These are phyloP conservation scores for Halcyon senegalensis DNA, from an alignment of 2,113 vertebrate genomes.

Conservation along the genomic window DNA sequence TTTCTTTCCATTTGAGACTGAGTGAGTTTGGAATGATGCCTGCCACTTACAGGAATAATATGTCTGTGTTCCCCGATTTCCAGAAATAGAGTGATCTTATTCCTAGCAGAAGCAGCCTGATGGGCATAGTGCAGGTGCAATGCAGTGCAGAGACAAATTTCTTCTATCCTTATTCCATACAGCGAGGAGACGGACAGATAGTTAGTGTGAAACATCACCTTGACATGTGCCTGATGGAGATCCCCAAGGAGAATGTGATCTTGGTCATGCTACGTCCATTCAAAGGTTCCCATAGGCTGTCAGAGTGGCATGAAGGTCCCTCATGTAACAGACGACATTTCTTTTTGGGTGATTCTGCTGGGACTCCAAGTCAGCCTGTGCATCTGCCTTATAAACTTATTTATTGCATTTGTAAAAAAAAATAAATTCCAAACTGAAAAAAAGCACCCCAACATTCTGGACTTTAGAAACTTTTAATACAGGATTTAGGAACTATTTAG, in stretches of 20 bases:
- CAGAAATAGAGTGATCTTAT: conserved; percentile 30
- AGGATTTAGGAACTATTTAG: background rate
- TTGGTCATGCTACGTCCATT: background rate
- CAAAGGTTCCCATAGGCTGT: background rate
- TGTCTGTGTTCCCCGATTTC: background rate
- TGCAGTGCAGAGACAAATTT: background rate
- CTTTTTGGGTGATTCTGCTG: background rate
- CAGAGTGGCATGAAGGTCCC: background rate
- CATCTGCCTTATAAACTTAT: background rate
- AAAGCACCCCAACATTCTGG: background rate
- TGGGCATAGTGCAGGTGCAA: background rate
- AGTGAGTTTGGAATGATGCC: conserved; percentile 21
- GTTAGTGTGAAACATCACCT: background rate
- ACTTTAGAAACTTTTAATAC: background rate
- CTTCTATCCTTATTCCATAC: background rate
- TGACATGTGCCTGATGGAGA: background rate
- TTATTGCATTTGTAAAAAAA: background rate
- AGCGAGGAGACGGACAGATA: background rate
- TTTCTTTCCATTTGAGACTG: conserved; percentile 4
- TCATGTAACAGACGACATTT: background rate
- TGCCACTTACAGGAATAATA: conserved; percentile 14
- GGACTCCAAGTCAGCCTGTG: background rate
- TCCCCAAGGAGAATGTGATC: background rate
- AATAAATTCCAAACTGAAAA: background rate
- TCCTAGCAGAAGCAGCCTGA: conserved; percentile 2